Conservation (phyloP, 2,888 invertebrate species). For the Perithous albicinctus region DNA sequence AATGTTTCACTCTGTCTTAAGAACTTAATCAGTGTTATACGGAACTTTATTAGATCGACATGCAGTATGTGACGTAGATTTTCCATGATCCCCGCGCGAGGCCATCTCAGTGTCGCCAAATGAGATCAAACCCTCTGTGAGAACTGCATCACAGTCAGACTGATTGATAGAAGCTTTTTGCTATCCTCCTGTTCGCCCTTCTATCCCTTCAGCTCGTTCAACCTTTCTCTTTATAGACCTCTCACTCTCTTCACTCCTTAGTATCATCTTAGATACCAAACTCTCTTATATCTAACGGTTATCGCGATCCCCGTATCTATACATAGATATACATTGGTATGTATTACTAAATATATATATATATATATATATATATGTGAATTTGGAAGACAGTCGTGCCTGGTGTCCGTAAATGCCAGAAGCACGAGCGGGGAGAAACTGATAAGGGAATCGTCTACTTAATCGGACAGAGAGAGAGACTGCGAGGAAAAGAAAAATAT, state of each 20-base stretch:
- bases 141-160: not conserved
- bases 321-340: not conserved
- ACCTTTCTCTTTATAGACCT: not conserved
- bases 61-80: not conserved
- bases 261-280: not conserved
- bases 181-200: not conserved
- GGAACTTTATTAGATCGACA: not conserved
- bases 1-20: no score
- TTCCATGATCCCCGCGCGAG: not conserved
- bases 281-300: not conserved
- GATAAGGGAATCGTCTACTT: not conserved
- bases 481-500: not conserved
- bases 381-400: not conserved
- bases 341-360: not conserved
- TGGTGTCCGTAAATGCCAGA: not conserved
- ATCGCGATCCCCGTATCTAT: not conserved
- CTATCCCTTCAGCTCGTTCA: not conserved
- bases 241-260: not conserved
- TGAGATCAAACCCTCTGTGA: not conserved
- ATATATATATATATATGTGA: no score
- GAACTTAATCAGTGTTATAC: not conserved
- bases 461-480: not conserved
- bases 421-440: not conserved
- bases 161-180: constrained; percentile 2
- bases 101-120: not conserved